Conservation (phyloP, 1,140 invertebrate genomes). For the Plectrocnemia conspersa region DNA sequence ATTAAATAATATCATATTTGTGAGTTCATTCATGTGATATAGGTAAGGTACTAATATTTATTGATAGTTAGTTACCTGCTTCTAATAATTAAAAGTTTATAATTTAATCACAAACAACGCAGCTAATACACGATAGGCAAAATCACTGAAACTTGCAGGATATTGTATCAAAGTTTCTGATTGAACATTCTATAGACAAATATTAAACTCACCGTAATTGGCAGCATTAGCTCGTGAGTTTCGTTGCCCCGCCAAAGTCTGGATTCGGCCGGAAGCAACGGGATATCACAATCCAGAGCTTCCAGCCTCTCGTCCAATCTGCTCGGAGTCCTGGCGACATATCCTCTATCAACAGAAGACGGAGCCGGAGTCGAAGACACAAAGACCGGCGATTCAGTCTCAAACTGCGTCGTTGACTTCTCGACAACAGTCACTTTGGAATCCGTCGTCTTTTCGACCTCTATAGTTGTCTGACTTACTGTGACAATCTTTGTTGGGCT, state of each 20-base stretch:
- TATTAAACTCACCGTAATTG: slow-evolving; percentile 55
- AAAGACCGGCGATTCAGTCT: too few relatives aligned
- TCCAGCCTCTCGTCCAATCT: slow-evolving; percentile 56
- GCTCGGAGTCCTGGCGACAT: slow-evolving; percentile 36
- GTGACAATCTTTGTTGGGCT: too few relatives aligned
- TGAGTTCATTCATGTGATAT: too few relatives aligned
- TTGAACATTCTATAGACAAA: not conserved
- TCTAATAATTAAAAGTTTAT: not conserved
- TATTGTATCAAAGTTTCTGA: too few relatives aligned
- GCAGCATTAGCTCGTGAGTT: slow-evolving; percentile 59
- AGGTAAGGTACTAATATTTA: too few relatives aligned
- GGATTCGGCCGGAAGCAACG: slow-evolving; percentile 55
- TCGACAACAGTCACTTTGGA: slow-evolving; percentile 15
- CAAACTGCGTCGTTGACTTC: slow-evolving; percentile 7
- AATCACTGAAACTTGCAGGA: too few relatives aligned
- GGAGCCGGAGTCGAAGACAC: slow-evolving; percentile 8
- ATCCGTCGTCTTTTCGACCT: too few relatives aligned
- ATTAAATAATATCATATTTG: too few relatives aligned
- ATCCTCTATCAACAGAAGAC: slow-evolving; percentile 21
- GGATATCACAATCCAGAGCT: slow-evolving; percentile 57
- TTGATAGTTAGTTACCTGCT: too few relatives aligned
- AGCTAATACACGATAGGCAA: too few relatives aligned
- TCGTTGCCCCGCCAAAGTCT: slow-evolving; percentile 62
- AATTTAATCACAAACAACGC: too few relatives aligned
- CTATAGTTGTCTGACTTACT: too few relatives aligned